Percentiles rank a stretch among this genome's conserved stretches.
Evolutionary conservation across 1,140 invertebrate species (phyloP).

Genomic region (Kradibia gibbosae): DNA sequence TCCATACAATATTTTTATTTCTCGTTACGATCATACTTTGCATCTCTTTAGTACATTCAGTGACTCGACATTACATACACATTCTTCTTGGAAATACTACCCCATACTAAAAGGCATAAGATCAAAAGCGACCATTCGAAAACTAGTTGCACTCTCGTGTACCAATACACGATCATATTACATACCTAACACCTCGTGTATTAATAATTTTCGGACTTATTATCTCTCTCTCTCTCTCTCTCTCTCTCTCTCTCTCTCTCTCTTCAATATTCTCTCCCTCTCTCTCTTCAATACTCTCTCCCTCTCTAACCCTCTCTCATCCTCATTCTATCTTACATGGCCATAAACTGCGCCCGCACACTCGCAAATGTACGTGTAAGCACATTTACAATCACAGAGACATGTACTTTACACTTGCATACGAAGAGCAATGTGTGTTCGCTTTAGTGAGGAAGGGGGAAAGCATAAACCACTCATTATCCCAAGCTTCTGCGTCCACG

Average conservation of each 20-base stretch:
- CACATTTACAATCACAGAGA: not conserved
- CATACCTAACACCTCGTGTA: not conserved
- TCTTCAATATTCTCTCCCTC: not conserved
- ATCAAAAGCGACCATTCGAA: not conserved
- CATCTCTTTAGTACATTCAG: not conserved
- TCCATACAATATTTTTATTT: slow-evolving; percentile 6
- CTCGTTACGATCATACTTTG: not conserved
- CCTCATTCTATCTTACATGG: not conserved
- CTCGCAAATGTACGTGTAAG: not conserved
- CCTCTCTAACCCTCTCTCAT: not conserved
- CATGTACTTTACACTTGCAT: not conserved
- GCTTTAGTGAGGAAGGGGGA: not conserved
- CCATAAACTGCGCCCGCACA: not conserved
- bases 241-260: not conserved
- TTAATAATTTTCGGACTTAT: not conserved
- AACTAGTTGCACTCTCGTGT: not conserved
- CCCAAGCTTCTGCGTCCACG: slow-evolving; percentile 11
- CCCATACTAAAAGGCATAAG: not conserved
- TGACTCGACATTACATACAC: not conserved
- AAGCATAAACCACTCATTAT: slow-evolving; percentile 49
- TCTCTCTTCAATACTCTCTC: not conserved
- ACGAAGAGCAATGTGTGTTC: not conserved
- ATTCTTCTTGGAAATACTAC: not conserved
- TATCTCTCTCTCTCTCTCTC: not conserved
- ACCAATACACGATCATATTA: no score